These are phyloP conservation scores for Microtus richardsoni DNA, from an alignment of 2,113 vertebrate species.

Conservation along the genomic window DNA sequence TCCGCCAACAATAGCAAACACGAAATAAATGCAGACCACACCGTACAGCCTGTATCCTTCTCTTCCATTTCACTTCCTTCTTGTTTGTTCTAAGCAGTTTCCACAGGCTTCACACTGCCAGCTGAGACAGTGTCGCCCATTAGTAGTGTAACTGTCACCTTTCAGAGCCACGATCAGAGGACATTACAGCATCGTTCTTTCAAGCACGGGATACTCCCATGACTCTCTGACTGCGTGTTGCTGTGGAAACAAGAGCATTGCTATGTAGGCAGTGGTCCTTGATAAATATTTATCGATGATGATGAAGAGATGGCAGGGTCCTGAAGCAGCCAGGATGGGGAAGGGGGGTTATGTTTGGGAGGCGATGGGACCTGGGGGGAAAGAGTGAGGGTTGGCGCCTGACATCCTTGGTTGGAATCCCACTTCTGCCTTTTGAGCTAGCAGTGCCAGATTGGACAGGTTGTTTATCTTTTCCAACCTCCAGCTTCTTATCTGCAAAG, in stretches of 20 bases:
- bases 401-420: neutral
- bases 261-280: constrained; percentile 74
- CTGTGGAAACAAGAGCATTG: constrained; percentile 85
- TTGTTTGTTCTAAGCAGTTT: neutral
- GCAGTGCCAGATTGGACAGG: neutral
- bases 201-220: constrained; percentile 73
- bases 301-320: constrained; percentile 42
- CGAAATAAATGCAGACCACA: neutral
- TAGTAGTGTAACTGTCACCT: constrained; percentile 60
- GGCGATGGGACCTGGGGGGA: neutral
- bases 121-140: neutral
- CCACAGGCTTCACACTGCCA: constrained; percentile 20
- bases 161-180: constrained; percentile 79
- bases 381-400: neutral
- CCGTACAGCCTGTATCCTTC: neutral
- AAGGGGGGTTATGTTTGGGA: constrained; percentile 23
- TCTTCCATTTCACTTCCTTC: constrained; percentile 4
- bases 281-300: constrained; percentile 82
- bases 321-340: neutral
- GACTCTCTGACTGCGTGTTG: constrained; percentile 80
- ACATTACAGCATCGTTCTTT: constrained; percentile 71
- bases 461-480: constrained; percentile 31
- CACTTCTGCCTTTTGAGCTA: neutral
- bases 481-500: constrained; percentile 19
- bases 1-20: constrained; percentile 33